These are phyloP conservation scores for Didymodactylos carnosus DNA, from an alignment of 2,888 invertebrate species.

Conservation along the genomic window DNA sequence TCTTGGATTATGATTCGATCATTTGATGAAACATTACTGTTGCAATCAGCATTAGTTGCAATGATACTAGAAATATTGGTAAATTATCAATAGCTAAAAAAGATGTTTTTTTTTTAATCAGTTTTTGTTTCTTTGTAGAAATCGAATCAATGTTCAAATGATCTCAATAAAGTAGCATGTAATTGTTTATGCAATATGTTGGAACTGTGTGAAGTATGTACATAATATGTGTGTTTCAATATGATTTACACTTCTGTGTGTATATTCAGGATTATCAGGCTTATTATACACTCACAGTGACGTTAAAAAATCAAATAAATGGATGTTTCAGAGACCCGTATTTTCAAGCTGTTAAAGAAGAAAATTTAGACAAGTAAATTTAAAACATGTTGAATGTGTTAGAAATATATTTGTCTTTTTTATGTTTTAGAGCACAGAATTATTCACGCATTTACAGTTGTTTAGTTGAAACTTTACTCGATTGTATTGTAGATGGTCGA, in stretches of 20 bases:
- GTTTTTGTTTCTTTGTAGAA: neutral
- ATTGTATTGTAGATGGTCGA: neutral
- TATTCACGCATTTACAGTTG: neutral
- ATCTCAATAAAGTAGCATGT: neutral
- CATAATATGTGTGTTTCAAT: neutral
- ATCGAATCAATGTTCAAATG: neutral
- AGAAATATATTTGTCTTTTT: neutral
- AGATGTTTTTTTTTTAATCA: neutral
- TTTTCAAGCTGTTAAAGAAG: neutral
- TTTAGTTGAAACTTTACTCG: neutral
- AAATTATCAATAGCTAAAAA: too few relatives aligned
- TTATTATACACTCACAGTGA: neutral
- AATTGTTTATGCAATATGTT: neutral
- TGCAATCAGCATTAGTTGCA: neutral
- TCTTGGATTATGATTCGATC: neutral
- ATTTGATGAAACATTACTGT: neutral
- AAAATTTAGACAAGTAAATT: neutral
- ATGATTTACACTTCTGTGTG: too few relatives aligned
- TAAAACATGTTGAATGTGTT: neutral
- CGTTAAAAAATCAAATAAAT: neutral
- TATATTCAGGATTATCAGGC: neutral
- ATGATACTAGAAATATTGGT: neutral
- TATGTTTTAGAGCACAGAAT: neutral
- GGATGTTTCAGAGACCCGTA: neutral
- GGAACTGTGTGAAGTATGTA: neutral